These are phyloP conservation scores for Neria commutata DNA, from an alignment of 2,888 invertebrate species.

Conservation along the genomic window DNA sequence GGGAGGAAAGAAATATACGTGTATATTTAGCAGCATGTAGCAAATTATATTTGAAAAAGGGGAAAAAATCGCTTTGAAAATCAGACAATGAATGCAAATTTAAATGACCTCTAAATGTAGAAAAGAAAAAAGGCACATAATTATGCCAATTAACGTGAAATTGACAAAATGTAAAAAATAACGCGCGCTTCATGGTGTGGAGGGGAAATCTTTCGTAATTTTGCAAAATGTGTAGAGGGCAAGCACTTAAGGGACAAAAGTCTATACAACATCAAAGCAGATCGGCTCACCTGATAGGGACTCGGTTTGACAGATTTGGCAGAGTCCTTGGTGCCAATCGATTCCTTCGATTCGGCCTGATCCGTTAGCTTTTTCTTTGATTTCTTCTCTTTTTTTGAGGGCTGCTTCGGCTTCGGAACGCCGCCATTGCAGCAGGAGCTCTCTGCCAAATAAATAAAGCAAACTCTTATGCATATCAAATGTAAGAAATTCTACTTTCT, in stretches of 20 bases:
- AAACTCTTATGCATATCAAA: too few relatives aligned
- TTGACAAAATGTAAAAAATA: neutral
- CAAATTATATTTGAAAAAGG: constrained; percentile 2
- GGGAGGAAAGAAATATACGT: neutral
- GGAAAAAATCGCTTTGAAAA: neutral
- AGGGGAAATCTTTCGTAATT: constrained; percentile 2
- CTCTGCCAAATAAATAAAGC: constrained; percentile 65
- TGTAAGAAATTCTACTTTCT: too few relatives aligned
- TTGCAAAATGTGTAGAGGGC: too few relatives aligned
- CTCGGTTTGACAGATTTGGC: constrained; percentile 71
- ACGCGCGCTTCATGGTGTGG: constrained; percentile 2
- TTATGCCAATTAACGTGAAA: neutral
- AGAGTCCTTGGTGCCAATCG: constrained; percentile 66
- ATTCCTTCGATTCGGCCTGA: constrained; percentile 65
- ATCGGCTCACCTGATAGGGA: constrained; percentile 70
- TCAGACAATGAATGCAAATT: neutral
- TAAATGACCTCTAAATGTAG: neutral
- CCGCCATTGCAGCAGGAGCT: constrained; percentile 81
- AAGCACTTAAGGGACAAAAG: too few relatives aligned
- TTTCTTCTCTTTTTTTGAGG: constrained; percentile 74
- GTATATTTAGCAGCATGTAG: too few relatives aligned
- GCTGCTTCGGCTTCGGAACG: constrained; percentile 70
- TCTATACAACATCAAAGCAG: too few relatives aligned
- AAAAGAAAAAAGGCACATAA: neutral
- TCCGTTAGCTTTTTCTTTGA: constrained; percentile 72